Evolutionary conservation across 2,113 vertebrate genomes (phyloP), one percentile per base, ranked within the genome.

Genomic region (Thinocorus orbignyianus): DNA sequence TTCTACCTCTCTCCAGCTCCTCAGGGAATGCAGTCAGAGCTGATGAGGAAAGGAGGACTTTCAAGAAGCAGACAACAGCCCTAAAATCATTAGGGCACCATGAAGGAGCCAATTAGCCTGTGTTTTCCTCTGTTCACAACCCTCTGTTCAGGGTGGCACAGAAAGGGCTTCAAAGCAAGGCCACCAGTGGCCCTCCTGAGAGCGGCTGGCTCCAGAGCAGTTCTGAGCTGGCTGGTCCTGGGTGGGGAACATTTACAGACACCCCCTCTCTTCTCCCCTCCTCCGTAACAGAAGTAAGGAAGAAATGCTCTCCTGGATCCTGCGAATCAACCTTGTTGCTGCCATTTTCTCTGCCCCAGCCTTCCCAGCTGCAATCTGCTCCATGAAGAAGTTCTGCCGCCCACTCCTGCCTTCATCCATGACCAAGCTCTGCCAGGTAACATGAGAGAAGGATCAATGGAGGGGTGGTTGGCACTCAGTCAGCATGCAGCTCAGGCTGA

Each of bases 231-330:
- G 2, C 35, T 77, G 58, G 14, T 46, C 81, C 65, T 86, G 80
- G 31, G 66, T 73, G 62, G 11, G 15, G 66, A 52, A 37, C 39
- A 26, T 70, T 86, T 62, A 31, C 30, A 81, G 74, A 73, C 42
- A 54, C 2, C 17, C 11, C 16, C 10, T 64, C 28, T 79, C 28
- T 89, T 61, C 17, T 58, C 3, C n/a, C 35, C 18, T 72, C 25
- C 31, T 54, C 62, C 33, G 13, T 46, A 77, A 95, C 83, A 99
- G 99, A 97, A 99, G 99, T 69, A 99, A 99, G 91, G 99, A 99
- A 88, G 99, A 99, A 96, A 99, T 99, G 99, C 98, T 99, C 82
- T 99, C 99, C 42, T 99, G 99, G 99, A 99, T 99, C 93, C 98
- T 99, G 87, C 95, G 99, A 88, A 99, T 99, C 97, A 99, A 99